phyloP scores from a whole-genome alignment of 2,797 vertebrate species.

The Oophaga sylvatica region DNA sequence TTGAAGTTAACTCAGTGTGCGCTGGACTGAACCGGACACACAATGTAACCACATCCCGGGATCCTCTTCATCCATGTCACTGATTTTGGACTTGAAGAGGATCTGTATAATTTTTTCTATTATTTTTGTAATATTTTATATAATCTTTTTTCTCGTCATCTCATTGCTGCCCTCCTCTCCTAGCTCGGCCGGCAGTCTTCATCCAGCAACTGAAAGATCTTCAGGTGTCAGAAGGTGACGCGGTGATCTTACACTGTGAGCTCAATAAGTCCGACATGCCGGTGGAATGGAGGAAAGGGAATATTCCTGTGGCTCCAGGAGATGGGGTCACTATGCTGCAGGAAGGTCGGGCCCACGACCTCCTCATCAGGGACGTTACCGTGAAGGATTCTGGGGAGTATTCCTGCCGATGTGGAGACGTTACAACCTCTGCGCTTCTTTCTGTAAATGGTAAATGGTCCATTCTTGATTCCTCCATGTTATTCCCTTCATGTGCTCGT shows the following conservation, averaged over 20 bases:
- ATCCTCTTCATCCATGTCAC: background rate
- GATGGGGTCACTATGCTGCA: slow-evolving; percentile 70
- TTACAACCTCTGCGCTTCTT: slow-evolving; percentile 72
- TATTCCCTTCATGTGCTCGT: background rate
- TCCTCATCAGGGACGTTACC: slow-evolving; percentile 75
- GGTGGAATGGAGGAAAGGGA: slow-evolving; percentile 76
- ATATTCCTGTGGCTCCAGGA: slow-evolving; percentile 65
- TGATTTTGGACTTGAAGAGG: background rate
- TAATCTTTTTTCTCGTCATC: background rate
- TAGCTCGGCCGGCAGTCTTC: slow-evolving; percentile 72
- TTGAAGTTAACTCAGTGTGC: no score
- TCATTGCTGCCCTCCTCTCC: background rate
- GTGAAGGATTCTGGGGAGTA: slow-evolving; percentile 79
- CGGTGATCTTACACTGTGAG: slow-evolving; percentile 69
- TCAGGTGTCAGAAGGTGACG: slow-evolving; percentile 66
- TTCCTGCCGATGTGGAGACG: slow-evolving; percentile 74
- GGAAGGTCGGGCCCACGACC: slow-evolving; percentile 69
- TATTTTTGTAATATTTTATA: background rate
- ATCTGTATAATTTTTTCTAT: background rate
- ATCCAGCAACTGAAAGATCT: slow-evolving; percentile 65
- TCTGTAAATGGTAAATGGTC: slow-evolving; percentile 73
- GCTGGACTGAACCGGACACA: no score
- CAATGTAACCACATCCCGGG: background rate
- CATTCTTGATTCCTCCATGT: background rate
- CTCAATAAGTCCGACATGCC: slow-evolving; percentile 69